These are phyloP conservation scores for Coracias cyanogaster DNA, from an alignment of 2,797 vertebrate genomes.

Conservation along the genomic window DNA sequence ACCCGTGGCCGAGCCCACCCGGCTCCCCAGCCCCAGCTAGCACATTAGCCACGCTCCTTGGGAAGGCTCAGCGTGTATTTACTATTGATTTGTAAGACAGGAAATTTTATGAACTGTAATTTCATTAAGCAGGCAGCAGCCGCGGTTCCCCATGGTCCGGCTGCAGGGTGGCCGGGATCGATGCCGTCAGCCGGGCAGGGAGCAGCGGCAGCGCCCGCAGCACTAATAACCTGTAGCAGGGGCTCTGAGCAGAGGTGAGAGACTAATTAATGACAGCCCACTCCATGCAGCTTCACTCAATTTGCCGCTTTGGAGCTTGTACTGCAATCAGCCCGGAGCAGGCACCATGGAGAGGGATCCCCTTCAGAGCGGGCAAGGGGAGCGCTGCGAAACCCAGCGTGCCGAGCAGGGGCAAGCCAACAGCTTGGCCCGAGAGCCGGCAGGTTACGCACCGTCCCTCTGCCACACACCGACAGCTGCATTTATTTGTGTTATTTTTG, in stretches of 20 bases:
- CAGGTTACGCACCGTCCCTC: too few species aligned
- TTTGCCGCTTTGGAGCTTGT: not conserved
- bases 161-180: not conserved
- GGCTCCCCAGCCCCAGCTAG: not conserved
- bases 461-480: not conserved
- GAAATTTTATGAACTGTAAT: not conserved
- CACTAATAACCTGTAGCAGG: not conserved
- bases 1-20: accelerated
- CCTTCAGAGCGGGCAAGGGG: not conserved
- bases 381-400: accelerated
- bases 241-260: not conserved
- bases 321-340: not conserved
- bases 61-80: not conserved
- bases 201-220: not conserved
- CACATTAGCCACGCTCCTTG: accelerated
- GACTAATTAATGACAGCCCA: too few species aligned
- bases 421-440: not conserved
- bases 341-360: not conserved
- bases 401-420: not conserved
- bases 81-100: not conserved
- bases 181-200: not conserved
- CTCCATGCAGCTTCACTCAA: not conserved
- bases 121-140: not conserved
- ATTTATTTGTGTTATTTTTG: slow-evolving; percentile 19
- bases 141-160: not conserved